Base-by-base conservation (phyloP, 1,140 invertebrate species). In the Lethrus apterus region DNA sequence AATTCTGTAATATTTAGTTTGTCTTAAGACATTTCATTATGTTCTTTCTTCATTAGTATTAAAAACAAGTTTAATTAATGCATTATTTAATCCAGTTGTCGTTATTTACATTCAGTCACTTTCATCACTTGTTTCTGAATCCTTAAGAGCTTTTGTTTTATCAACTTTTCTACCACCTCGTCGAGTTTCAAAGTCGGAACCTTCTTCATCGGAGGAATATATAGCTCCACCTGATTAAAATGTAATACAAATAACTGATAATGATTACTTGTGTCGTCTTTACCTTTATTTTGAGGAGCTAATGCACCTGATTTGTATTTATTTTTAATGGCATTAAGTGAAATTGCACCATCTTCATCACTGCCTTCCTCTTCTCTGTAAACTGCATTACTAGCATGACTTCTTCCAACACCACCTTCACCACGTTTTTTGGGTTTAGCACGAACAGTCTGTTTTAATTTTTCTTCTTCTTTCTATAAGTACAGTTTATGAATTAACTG, bases 301-400 rank as follows among this genome's bases (percentile, higher is more conserved):
- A 55, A 55, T 4, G n/a, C n/a, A 51, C 73, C 71, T 48, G 77
- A 79, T 64, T 97, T 97, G 67, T 91, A 94, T 63, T 90, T 86
- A 68, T 90, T 95, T 68, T 98, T 97, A 58, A 97, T 96, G 21
- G 92, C 92, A 48, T 86, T 80, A 1, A 98, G 68, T 4, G 92
- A 95, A 56, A 96, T 92, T 9, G 81, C 85, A 48, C 86, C 88
- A 59, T 93, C 90, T 58, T 93, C 89, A 45, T 93, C 90, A 8
- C 88, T 91, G 41, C 87, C 89, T 52, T 90, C 85, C 45, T 89
- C 86, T 46, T 85, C 78, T n/a, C 76, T 72, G 46, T 77, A 71
- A 32, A 67, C 60, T 10, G 61, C 59, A 0, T 60, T 62, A 40
- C 59, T 64, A 41, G 70, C 67, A 49, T 74, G 70, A 44, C 59